A percentile compares a stretch with the other conserved stretches of the same genome.
Conservation (phyloP, 2,888 invertebrate species). For the Drosophila rellima region DNA sequence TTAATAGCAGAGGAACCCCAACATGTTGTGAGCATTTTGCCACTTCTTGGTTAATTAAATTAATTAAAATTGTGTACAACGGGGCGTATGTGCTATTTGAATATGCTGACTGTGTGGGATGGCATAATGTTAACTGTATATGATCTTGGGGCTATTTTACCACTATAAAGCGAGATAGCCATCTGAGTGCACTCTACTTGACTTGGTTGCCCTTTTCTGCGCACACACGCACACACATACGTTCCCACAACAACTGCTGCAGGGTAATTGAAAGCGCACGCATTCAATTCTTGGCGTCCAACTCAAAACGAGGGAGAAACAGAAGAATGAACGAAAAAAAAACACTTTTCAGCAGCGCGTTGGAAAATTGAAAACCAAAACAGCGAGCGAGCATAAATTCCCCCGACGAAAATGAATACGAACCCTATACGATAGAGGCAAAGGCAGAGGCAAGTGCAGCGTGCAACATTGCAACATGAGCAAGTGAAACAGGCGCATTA, state of each 20-base stretch:
- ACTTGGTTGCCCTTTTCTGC: slow-evolving; percentile 54
- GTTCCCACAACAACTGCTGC: slow-evolving; percentile 33
- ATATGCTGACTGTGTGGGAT: slow-evolving; percentile 5
- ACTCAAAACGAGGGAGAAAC: slow-evolving; percentile 1
- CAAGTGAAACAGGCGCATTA: slow-evolving; percentile 76
- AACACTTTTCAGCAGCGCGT: slow-evolving; percentile 48
- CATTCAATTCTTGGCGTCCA: slow-evolving; percentile 44
- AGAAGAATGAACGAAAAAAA: slow-evolving; percentile 14
- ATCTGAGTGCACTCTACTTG: slow-evolving; percentile 39
- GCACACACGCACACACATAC: slow-evolving; percentile 26
- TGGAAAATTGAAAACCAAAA: slow-evolving; percentile 69
- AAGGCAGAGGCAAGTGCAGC: slow-evolving; percentile 52
- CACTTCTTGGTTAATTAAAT: slow-evolving; percentile 14
- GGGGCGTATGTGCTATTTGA: slow-evolving; percentile 19
- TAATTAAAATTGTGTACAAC: slow-evolving; percentile 9
- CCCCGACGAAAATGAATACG: slow-evolving; percentile 69
- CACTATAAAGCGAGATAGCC: slow-evolving; percentile 35
- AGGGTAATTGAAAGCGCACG: slow-evolving; percentile 74
- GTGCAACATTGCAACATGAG: slow-evolving; percentile 62
- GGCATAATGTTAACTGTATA: slow-evolving; percentile 35
- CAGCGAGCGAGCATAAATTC: slow-evolving; percentile 63
- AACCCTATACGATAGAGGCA: slow-evolving; percentile 17
- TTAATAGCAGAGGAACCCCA: background rate
- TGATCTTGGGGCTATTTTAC: slow-evolving; percentile 44
- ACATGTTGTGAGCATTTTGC: too few relatives aligned